Evolutionary conservation across 2,113 vertebrate genomes (phyloP), one percentile per base, ranked within the genome.

Genomic region (Neomonachus schauinslandi): DNA sequence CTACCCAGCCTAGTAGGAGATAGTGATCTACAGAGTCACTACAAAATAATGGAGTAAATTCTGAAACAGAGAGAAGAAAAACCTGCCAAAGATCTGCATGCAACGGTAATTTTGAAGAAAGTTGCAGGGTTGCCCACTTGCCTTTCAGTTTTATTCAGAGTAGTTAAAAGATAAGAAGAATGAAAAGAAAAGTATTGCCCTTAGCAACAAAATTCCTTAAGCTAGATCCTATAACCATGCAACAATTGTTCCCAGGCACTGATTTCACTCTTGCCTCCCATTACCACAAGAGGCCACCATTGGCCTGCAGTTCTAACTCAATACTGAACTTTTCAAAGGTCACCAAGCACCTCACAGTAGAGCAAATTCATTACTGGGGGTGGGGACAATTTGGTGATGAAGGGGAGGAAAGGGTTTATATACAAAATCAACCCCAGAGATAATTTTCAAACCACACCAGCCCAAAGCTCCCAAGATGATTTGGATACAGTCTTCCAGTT

Each of bases 161-260:
- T 85, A 72, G 26, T 42, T 88, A 65, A 89, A 74, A 83, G 59
- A 59, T 79, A 67, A 57, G 69, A 31, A 88, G 46, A 49, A 72
- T 61, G 21, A 80, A 71, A 89, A 84, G 5, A 46, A 36, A 65
- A 24, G 63, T 31, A 57, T 57, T 87, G 61, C 3, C 31, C 65
- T 89, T 63, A 92, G 51, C 42, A 71, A 83, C 53, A 95, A 91
- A 92, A 89, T 61, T 33, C 13, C 49, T 84, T 82, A 93, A 86
- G 57, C 19, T 72, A 82, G 59, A 92, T 81, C 28, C 12, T 69
- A 3, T 24, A 61, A 92, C 49, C 55, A 1, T 53, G 61, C 57
- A 72, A 83, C 10, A 77, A 84, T 12, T 55, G 11, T 51, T 76
- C 84, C 33, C 42, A 15, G 24, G 33, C 24, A 89, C 18, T 67